Evolutionary conservation across 2,888 invertebrate species (phyloP).

Genomic region (Synanthedon andrenaeformis): DNA sequence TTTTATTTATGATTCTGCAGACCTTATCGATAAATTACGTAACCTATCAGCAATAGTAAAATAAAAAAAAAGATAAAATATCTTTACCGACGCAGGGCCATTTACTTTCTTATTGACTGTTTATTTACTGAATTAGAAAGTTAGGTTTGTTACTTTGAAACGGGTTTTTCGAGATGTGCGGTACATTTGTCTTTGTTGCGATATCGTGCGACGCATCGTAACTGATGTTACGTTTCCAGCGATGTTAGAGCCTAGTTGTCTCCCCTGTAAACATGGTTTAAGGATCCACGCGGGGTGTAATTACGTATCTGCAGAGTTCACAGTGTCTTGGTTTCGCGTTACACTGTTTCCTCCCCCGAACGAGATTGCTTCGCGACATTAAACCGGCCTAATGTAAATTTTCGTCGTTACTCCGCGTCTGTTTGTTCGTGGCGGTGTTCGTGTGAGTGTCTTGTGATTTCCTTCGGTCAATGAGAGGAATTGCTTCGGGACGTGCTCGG

Average conservation of each 20-base stretch:
- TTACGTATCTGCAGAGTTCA: slow-evolving; percentile 23
- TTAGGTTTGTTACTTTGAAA: slow-evolving; percentile 38
- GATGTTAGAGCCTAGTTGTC: slow-evolving; percentile 20
- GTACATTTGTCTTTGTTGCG: slow-evolving; percentile 56
- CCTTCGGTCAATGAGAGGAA: slow-evolving; percentile 36
- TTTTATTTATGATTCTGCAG: no score
- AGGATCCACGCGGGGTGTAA: not conserved
- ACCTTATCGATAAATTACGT: no score
- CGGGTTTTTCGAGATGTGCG: slow-evolving; percentile 36
- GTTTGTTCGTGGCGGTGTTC: slow-evolving; percentile 34
- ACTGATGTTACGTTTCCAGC: slow-evolving; percentile 41
- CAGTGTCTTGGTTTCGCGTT: slow-evolving; percentile 28
- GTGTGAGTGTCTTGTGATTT: slow-evolving; percentile 38
- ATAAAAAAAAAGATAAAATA: no score
- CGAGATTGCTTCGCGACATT: slow-evolving; percentile 67
- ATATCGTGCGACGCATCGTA: slow-evolving; percentile 50
- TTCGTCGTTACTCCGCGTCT: slow-evolving; percentile 50
- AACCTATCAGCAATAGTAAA: no score
- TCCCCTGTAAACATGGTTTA: not conserved
- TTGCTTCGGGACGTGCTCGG: slow-evolving; percentile 14
- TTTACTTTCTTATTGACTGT: slow-evolving; percentile 11
- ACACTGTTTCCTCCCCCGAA: slow-evolving; percentile 52
- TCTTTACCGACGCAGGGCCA: no score
- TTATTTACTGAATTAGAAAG: slow-evolving; percentile 38
- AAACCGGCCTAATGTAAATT: slow-evolving; percentile 64